Percentiles rank a stretch among this genome's conserved stretches.
phyloP scores from a whole-genome alignment of 23 tunicate species.

The Oikopleura vanhoeffeni region DNA sequence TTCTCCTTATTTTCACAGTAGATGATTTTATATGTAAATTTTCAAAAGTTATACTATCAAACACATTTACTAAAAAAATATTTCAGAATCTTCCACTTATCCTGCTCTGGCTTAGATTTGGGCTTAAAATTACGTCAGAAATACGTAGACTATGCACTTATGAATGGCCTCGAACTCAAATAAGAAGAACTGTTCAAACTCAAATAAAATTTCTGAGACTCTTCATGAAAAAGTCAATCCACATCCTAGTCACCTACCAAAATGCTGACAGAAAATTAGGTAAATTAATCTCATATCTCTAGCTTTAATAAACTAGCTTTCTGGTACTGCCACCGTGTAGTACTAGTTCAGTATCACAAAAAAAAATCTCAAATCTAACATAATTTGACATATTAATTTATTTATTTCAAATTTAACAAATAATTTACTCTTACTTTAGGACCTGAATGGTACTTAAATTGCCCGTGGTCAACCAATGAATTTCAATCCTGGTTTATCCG shows the following conservation, averaged over 20 bases:
- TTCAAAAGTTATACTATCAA: no score
- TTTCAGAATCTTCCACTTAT: background rate
- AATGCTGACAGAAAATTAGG: background rate
- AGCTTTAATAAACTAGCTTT: no score
- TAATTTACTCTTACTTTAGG: no score
- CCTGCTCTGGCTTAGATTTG: background rate
- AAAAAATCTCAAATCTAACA: no score
- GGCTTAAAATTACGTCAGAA: background rate
- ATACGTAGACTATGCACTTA: background rate
- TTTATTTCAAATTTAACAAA: no score
- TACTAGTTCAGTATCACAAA: no score
- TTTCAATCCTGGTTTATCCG: constrained; percentile 2
- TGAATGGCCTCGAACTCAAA: background rate
- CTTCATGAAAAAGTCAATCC: background rate
- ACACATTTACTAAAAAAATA: background rate
- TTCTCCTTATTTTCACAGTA: no score
- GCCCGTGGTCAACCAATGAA: background rate
- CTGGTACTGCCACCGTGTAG: no score
- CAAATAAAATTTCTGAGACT: background rate
- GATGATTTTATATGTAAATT: no score
- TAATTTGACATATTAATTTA: no score
- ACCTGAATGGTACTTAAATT: background rate
- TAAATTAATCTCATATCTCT: background rate
- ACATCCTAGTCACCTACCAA: background rate
- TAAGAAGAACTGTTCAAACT: background rate